phyloP scores from a whole-genome alignment of 2,113 vertebrate species.

The Chroicocephalus ridibundus region DNA sequence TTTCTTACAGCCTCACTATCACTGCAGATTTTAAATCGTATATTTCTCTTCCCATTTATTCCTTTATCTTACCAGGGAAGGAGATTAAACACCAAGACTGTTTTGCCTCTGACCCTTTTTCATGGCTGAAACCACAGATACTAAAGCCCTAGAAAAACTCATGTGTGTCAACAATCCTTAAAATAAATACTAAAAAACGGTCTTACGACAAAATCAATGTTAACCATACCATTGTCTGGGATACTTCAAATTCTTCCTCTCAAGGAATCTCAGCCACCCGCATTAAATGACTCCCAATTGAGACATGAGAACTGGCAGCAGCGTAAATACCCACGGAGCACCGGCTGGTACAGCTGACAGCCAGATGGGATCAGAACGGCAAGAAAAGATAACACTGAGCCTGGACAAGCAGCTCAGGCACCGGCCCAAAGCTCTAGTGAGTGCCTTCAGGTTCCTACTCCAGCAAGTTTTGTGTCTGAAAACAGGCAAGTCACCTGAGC shows the following conservation, averaged over 20 bases:
- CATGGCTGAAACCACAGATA: neutral
- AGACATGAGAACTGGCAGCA: conserved; percentile 60
- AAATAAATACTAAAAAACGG: conserved; percentile 12
- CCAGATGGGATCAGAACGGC: conserved; percentile 15
- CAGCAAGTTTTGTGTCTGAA: neutral
- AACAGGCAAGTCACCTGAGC: neutral
- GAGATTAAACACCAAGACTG: neutral
- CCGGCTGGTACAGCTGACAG: conserved; percentile 48
- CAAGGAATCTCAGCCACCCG: conserved; percentile 8
- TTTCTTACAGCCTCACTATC: neutral
- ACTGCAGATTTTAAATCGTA: neutral
- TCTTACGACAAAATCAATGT: neutral
- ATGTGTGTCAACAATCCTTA: neutral
- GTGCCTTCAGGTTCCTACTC: neutral
- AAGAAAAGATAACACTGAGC: neutral
- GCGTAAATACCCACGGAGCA: neutral
- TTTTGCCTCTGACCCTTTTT: neutral
- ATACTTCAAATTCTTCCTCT: conserved; percentile 44
- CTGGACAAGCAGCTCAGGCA: neutral
- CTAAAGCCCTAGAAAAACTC: neutral
- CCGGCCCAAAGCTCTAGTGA: neutral
- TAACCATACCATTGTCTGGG: conserved; percentile 35
- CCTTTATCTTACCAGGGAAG: neutral
- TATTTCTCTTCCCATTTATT: neutral
- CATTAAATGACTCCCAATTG: conserved; percentile 37